A percentile compares a stretch with the other conserved stretches of the same genome.
Evolutionary conservation across 2,888 invertebrate species (phyloP).

Genomic region (Cheilosia soror): DNA sequence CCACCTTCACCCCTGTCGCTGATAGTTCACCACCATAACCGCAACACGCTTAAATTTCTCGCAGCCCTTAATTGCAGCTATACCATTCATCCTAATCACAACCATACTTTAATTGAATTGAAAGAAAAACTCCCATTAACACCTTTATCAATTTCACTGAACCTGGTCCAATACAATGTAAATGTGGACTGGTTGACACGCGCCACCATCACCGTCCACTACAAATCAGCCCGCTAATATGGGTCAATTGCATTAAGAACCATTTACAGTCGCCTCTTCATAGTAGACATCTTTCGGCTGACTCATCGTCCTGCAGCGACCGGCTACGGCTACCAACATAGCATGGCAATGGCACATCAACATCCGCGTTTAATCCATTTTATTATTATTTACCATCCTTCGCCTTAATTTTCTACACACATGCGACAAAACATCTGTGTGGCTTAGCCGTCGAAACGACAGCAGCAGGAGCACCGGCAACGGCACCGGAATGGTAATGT

Average conservation of each 20-base stretch:
- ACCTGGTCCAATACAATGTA: conserved; percentile 4
- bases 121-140: not conserved
- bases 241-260: conserved; percentile 36
- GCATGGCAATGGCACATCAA: not conserved
- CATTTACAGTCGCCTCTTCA: not conserved
- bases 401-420: conserved; percentile 66
- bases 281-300: conserved; percentile 42
- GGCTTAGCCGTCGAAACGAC: conserved; percentile 31
- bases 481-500: conserved; percentile 21
- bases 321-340: conserved; percentile 6
- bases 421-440: conserved; percentile 73
- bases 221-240: conserved; percentile 23
- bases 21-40: too few species aligned
- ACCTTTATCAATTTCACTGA: conserved; percentile 2
- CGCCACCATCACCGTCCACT: not conserved
- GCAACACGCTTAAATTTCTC: too few species aligned
- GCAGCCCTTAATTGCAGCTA: too few species aligned
- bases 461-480: conserved; percentile 11
- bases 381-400: conserved; percentile 59
- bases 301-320: conserved; percentile 51
- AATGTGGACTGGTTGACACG: not conserved
- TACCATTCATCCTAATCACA: too few species aligned
- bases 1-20: too few species aligned
- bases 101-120: too few species aligned
- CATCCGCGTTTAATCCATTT: conserved; percentile 37